Evolutionary conservation across 2,888 invertebrate species (phyloP).

Genomic region (Pharmacophagus antenor): DNA sequence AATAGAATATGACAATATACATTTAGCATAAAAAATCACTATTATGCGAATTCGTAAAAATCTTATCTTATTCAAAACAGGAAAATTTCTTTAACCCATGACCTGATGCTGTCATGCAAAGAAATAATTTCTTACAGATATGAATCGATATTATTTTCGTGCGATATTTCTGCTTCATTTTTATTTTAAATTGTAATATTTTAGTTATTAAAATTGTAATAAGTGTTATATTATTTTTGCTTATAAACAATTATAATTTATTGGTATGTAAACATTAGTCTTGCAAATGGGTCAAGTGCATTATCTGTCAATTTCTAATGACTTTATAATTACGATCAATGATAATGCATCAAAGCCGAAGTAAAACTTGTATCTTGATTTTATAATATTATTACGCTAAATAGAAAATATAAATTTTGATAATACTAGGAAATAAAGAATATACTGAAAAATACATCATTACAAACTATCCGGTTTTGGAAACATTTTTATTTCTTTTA

Average conservation of each 20-base stretch:
- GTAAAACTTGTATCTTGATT: conserved; percentile 7
- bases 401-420: background rate
- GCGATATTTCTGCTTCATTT: too few relatives aligned
- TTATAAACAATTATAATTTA: background rate
- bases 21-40: background rate
- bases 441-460: background rate
- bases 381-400: background rate
- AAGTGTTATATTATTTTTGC: background rate
- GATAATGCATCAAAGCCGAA: conserved; percentile 3
- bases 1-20: background rate
- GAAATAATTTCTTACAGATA: too few relatives aligned
- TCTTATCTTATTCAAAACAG: too few relatives aligned
- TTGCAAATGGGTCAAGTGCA: conserved; percentile 11
- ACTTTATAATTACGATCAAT: conserved; percentile 1
- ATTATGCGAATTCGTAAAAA: too few relatives aligned
- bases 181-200: too few relatives aligned
- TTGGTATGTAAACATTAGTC: background rate
- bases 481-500: background rate
- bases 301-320: conserved; percentile 5
- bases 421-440: too few relatives aligned
- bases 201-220: background rate
- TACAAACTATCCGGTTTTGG: background rate
- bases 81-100: too few relatives aligned
- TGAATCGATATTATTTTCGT: too few relatives aligned
- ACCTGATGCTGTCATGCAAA: too few relatives aligned